These are phyloP conservation scores for Tinamus major DNA, from an alignment of 2,797 vertebrate species.

Conservation along the genomic window DNA sequence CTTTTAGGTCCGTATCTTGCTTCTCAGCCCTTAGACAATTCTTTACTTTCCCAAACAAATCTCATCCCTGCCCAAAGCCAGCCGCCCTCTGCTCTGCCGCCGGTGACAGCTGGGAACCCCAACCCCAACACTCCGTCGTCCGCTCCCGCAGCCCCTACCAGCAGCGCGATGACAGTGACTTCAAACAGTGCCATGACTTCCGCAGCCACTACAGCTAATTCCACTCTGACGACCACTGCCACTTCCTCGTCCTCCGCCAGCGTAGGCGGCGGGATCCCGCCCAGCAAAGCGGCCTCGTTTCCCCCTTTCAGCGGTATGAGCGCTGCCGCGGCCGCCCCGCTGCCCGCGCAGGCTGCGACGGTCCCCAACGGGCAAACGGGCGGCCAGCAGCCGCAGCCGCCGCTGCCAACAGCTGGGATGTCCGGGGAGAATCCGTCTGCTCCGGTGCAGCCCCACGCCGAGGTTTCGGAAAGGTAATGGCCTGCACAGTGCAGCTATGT, in stretches of 20 bases:
- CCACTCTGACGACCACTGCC: constrained; percentile 80
- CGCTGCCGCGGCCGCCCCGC: constrained; percentile 72
- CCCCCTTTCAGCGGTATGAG: constrained; percentile 88
- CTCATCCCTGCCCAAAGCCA: constrained; percentile 84
- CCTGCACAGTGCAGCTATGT: not conserved
- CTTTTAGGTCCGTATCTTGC: constrained; percentile 94
- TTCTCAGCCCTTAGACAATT: constrained; percentile 92
- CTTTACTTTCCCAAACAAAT: constrained; percentile 91
- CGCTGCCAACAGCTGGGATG: constrained; percentile 81
- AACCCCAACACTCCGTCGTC: constrained; percentile 82
- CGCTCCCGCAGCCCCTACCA: constrained; percentile 79
- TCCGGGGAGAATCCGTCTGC: constrained; percentile 83
- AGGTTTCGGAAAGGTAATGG: constrained; percentile 93
- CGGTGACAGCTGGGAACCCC: constrained; percentile 41
- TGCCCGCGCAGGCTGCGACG: constrained; percentile 81
- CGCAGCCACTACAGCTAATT: constrained; percentile 80
- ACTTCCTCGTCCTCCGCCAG: constrained; percentile 79
- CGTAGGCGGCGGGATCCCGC: constrained; percentile 77
- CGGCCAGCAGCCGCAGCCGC: constrained; percentile 81
- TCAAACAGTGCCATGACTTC: constrained; percentile 81
- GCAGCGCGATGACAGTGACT: constrained; percentile 74
- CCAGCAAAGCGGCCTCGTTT: constrained; percentile 90
- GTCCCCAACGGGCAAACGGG: constrained; percentile 87
- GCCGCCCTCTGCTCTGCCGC: constrained; percentile 81
- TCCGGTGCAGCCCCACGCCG: constrained; percentile 84